Percentiles rank a stretch among this genome's conserved stretches.
phyloP scores from a whole-genome alignment of 53 echinoderm and acorn worm species.

The Hippasteria phrygiana region DNA sequence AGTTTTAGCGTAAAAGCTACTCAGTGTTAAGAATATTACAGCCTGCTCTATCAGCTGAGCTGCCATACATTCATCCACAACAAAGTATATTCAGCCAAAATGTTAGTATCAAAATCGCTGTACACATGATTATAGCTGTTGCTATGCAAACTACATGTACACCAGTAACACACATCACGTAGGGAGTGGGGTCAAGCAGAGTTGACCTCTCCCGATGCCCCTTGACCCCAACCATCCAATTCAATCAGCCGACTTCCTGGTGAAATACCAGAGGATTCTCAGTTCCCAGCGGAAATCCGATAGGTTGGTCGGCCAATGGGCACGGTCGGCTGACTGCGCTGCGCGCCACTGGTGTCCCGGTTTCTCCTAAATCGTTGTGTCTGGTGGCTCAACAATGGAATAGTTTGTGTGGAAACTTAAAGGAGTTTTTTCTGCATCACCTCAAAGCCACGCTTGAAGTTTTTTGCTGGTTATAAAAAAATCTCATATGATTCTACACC shows the following conservation, averaged over 20 bases:
- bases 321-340: constrained; percentile 22
- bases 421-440: too few relatives aligned
- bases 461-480: too few relatives aligned
- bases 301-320: constrained; percentile 47
- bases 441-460: too few relatives aligned
- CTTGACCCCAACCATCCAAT: constrained; percentile 50
- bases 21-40: too few relatives aligned
- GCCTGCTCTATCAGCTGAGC: too few relatives aligned
- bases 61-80: too few relatives aligned
- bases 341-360: background rate
- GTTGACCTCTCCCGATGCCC: constrained; percentile 34
- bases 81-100: background rate
- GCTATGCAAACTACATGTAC: constrained; percentile 49
- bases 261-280: constrained; percentile 34
- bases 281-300: constrained; percentile 59
- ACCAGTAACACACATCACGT: background rate
- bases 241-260: constrained; percentile 67
- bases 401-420: too few relatives aligned
- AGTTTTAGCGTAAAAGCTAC: too few relatives aligned
- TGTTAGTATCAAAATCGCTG: background rate
- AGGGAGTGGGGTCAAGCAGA: constrained; percentile 32
- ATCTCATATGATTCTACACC: too few relatives aligned
- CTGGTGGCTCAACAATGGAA: constrained; percentile 12
- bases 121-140: constrained; percentile 12
- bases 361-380: background rate